Evolutionary conservation across 2,888 invertebrate species (phyloP), one percentile per base, ranked within the genome.

Genomic region (Dasypolia templi): DNA sequence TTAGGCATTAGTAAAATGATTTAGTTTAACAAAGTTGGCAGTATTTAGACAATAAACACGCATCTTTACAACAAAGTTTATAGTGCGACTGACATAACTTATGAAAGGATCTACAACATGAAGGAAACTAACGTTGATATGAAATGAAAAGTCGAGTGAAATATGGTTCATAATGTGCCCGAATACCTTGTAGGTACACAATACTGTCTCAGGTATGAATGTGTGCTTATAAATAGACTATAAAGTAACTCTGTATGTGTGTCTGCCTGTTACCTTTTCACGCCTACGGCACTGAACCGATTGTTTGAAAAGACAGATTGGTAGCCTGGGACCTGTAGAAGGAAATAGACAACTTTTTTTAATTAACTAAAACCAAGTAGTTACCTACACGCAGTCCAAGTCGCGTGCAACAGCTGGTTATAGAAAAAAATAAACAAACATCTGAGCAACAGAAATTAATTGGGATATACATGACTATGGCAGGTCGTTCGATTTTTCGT

Each of bases 51-150:
- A 49, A 64, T 71, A 49, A 77, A 77, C 29, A 29, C 9, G 32
- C 19, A 46, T 49, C 14, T 78, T 61, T 42, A 78, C n/a, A 49
- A 49, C 32, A 61, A 72, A 72, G 72, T 46, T 19, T 29, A 78
- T 78, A 72, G 64, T 74, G 19, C 5, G 3, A 42, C 42, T 61
- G 78, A 61, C 72, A 78, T 61, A 65, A 72, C 29, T 44, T 78
- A n/a, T 77, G 29, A 72, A 78, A 61, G 35, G 53, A 29, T 22
- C 9, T 19, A 32, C 46, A 29, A 17, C 49, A 61, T 39, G 56
- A 39, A 9, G 12, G 46, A 12, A 17, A 58, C 17, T 53, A 35
- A 49, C 55, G 78, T 77, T 65, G 64, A 35, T 51, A 46, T 58
- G 26, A 63, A 49, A 32, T 71, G 46, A 70, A 77, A 71, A 61